Evolutionary conservation across 1,140 invertebrate genomes (phyloP).

Genomic region (Phymorhynchus buccinoides): DNA sequence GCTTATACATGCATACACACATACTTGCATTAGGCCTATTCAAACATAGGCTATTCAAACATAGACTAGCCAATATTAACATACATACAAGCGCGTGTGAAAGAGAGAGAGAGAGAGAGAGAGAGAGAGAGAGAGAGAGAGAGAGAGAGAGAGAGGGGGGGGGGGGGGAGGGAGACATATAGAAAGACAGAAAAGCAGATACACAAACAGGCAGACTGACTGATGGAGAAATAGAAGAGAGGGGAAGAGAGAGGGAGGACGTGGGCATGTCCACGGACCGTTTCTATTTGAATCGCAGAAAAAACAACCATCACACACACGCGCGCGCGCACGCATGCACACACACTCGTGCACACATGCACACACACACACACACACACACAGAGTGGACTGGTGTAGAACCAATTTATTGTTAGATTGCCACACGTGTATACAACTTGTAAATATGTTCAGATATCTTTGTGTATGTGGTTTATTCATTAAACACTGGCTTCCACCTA

Average conservation of each 20-base stretch:
- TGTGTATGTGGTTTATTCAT: no score
- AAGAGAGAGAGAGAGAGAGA: constrained; percentile 5
- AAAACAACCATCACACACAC: no score
- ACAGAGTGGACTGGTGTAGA: not conserved
- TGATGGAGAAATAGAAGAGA: constrained; percentile 6
- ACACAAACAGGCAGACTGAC: not conserved
- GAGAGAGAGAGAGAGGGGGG: not conserved
- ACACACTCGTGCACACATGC: not conserved
- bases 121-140: constrained; percentile 30
- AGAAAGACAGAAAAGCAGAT: constrained; percentile 9
- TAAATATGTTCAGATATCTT: no score
- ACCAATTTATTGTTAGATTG: no score
- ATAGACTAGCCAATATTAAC: no score
- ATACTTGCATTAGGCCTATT: no score
- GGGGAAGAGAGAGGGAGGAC: constrained; percentile 12
- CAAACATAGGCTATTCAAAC: no score
- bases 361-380: constrained; percentile 2
- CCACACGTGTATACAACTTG: no score
- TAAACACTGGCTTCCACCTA: no score
- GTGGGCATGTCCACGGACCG: not conserved
- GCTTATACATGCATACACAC: not conserved
- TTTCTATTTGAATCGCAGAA: no score
- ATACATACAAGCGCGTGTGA: not conserved
- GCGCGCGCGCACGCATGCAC: not conserved
- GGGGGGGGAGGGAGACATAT: not conserved